These are phyloP conservation scores for Drosophila sordidula DNA, from an alignment of 2,888 invertebrate species.

Conservation along the genomic window DNA sequence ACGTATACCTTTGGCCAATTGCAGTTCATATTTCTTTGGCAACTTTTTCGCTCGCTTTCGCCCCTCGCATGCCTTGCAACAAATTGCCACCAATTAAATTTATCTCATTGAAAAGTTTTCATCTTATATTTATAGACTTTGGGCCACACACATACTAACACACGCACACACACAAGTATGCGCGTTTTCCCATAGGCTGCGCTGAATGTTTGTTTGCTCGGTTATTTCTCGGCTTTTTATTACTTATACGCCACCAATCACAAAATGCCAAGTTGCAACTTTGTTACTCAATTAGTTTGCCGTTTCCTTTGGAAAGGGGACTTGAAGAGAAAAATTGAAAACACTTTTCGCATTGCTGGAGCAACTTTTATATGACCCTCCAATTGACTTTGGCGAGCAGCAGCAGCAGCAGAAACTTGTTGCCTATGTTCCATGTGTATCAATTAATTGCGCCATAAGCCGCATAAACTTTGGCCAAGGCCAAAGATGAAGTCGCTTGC, in stretches of 20 bases:
- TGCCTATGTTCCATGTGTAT: slow-evolving; percentile 66
- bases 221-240: slow-evolving; percentile 73
- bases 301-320: slow-evolving; percentile 55
- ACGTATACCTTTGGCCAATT: slow-evolving; percentile 67
- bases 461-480: slow-evolving; percentile 61
- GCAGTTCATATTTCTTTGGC: slow-evolving; percentile 74
- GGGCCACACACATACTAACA: slow-evolving; percentile 18
- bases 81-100: slow-evolving; percentile 83
- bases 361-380: slow-evolving; percentile 68
- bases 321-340: slow-evolving; percentile 62
- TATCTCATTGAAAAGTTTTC: slow-evolving; percentile 82
- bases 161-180: slow-evolving; percentile 14
- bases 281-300: slow-evolving; percentile 82
- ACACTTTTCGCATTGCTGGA: slow-evolving; percentile 57
- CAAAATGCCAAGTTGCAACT: slow-evolving; percentile 74
- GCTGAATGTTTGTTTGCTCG: slow-evolving; percentile 38
- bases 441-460: slow-evolving; percentile 77
- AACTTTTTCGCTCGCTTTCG: slow-evolving; percentile 51
- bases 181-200: slow-evolving; percentile 26
- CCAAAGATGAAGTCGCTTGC: slow-evolving; percentile 11
- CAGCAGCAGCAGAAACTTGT: slow-evolving; percentile 44
- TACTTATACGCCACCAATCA: slow-evolving; percentile 78
- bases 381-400: slow-evolving; percentile 67
- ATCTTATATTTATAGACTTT: slow-evolving; percentile 80
- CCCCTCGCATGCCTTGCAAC: slow-evolving; percentile 68